Evolutionary conservation across 2,113 vertebrate species (phyloP).

Genomic region (Calyptommatus sinebrachiatus): DNA sequence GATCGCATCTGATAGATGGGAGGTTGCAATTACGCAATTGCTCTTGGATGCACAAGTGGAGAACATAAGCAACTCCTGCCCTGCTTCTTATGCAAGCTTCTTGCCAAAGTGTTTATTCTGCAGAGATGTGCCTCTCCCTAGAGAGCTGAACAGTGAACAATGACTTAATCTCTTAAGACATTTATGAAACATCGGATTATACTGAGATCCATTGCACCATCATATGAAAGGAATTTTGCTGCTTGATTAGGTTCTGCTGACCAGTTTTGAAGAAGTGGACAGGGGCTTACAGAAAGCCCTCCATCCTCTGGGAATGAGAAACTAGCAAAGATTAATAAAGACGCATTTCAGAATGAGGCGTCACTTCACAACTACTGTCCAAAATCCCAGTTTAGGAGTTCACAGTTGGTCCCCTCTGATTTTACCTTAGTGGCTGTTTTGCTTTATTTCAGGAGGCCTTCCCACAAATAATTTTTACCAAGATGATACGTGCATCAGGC

Average conservation of each 20-base stretch:
- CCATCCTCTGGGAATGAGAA: slow-evolving; percentile 38
- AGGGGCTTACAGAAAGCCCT: slow-evolving; percentile 23
- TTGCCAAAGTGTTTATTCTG: slow-evolving; percentile 52
- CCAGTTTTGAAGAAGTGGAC: slow-evolving; percentile 19
- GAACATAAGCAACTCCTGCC: slow-evolving; percentile 41
- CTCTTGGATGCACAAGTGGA: slow-evolving; percentile 46
- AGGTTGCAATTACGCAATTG: slow-evolving; percentile 57
- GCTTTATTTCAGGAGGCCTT: too few species aligned
- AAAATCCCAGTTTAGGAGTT: neutral
- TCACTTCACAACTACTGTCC: neutral
- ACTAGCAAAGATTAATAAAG: slow-evolving; percentile 21
- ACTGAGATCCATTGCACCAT: slow-evolving; percentile 45
- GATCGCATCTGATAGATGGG: slow-evolving; percentile 46
- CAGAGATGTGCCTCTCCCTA: slow-evolving; percentile 52
- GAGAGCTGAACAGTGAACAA: slow-evolving; percentile 54
- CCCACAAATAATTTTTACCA: too few species aligned
- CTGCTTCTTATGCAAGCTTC: slow-evolving; percentile 50
- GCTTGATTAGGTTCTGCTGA: slow-evolving; percentile 40
- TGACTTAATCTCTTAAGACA: slow-evolving; percentile 62
- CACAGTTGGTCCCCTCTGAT: too few species aligned
- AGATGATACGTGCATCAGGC: too few species aligned
- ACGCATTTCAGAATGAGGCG: slow-evolving; percentile 34
- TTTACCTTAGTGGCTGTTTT: too few species aligned
- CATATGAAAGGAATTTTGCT: slow-evolving; percentile 57
- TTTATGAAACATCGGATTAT: slow-evolving; percentile 65